Base-by-base conservation (phyloP, 2,113 vertebrate genomes). In the Paralichthys olivaceus region DNA sequence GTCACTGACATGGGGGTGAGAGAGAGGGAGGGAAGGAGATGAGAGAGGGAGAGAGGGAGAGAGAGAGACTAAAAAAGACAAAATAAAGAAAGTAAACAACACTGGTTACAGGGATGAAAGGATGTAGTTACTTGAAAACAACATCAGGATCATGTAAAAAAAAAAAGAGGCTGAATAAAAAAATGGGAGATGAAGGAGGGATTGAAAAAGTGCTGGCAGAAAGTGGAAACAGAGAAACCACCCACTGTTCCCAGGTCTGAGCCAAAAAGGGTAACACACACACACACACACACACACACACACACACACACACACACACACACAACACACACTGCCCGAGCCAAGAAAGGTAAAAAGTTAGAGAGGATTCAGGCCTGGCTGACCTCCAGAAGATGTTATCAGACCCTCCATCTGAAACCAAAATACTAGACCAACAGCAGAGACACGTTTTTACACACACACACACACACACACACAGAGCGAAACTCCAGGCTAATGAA, bases 351-450 rank as follows among this genome's bases (percentile, higher is more conserved):
- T 85, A 86, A 86, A 84, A 85, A 65, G 62, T 67, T 68, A 61
- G 79, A 61, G 63, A 84, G 72, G 77, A 80, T 45, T 86, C 61
- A 37, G 77, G 65, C 66, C 74, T 88, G 88, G 79, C 73, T 86
- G 86, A 86, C 84, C 79, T 81, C 81, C 81, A 83, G 58, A 55
- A 79, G 74, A 72, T 83, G 70, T 84, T 88, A 84, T 88, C 84
- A 81, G 76, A 25, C 51, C 34, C 53, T 75, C 77, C 61, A 81
- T 79, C 75, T 80, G 65, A 81, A 85, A 69, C 34, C 69, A 54
- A 83, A 78, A 40, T 49, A 85, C 77, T 64, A 7, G 7, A 43
- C 68, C 61, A 69, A 49, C 55, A 70, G 64, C 55, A 47, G 19
- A 56, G 53, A 57, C 57, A 77, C 69, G 60, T 56, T 14, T 13